phyloP scores from a whole-genome alignment of 2,888 invertebrate genomes.

The Dryocosmus kuriphilus region DNA sequence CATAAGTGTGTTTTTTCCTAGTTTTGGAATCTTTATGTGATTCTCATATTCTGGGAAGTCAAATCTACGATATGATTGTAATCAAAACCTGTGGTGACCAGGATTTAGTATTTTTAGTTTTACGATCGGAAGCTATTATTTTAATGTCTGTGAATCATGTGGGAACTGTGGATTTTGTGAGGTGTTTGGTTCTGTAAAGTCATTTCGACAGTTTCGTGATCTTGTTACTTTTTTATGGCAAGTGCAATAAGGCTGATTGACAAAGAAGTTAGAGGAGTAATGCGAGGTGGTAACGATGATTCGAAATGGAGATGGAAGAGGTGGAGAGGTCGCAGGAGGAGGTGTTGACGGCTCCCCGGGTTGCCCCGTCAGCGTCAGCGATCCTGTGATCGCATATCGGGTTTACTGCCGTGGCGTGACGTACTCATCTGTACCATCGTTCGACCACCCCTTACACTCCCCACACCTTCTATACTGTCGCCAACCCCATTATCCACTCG shows the following conservation, averaged over 20 bases:
- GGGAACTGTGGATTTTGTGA: background rate
- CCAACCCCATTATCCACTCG: slow-evolving; percentile 76
- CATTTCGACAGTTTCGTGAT: slow-evolving; percentile 2
- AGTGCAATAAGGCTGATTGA: slow-evolving; percentile 37
- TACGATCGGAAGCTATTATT: slow-evolving; percentile 2
- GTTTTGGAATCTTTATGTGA: background rate
- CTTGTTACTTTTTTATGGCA: slow-evolving; percentile 35
- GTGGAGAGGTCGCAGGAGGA: slow-evolving; percentile 64
- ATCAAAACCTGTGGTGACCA: background rate
- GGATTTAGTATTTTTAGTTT: background rate
- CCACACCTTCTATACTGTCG: slow-evolving; percentile 62
- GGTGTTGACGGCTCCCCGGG: slow-evolving; percentile 77
- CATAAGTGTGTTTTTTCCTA: slow-evolving; percentile 13
- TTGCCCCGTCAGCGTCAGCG: slow-evolving; percentile 75
- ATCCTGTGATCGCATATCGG: slow-evolving; percentile 72
- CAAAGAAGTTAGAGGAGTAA: slow-evolving; percentile 47
- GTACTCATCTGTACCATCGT: slow-evolving; percentile 71
- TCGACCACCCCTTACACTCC: slow-evolving; percentile 63
- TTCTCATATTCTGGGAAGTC: slow-evolving; percentile 34
- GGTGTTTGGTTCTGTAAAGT: background rate
- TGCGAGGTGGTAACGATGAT: slow-evolving; percentile 49
- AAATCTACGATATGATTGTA: slow-evolving; percentile 1
- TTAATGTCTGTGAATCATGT: background rate
- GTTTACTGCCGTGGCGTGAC: slow-evolving; percentile 77
- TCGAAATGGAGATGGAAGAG: slow-evolving; percentile 59